phyloP scores from a whole-genome alignment of 2,113 vertebrate species.

The Hippocampus mohnikei region DNA sequence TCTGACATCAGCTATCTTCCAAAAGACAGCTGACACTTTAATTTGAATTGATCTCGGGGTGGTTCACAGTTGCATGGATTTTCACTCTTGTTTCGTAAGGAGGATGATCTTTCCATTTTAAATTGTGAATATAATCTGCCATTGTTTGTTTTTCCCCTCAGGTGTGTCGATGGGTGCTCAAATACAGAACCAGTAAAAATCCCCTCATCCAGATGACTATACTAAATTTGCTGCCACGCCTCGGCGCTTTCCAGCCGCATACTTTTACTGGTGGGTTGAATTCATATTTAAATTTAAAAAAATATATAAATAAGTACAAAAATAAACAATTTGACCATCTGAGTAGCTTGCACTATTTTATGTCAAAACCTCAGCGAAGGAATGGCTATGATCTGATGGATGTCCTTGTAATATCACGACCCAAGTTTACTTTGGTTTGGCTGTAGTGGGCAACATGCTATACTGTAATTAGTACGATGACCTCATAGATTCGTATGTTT shows the following conservation, averaged over 20 bases:
- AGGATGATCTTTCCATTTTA: constrained; percentile 28
- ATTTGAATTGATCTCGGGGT: too few species aligned
- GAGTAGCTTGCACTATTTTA: not conserved
- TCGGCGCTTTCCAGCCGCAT: constrained; percentile 92
- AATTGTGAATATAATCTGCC: not conserved
- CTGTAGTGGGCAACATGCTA: not conserved
- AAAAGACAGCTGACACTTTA: too few species aligned
- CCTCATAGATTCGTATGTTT: too few species aligned
- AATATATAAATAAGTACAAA: not conserved
- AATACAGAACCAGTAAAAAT: constrained; percentile 92
- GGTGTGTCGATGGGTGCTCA: constrained; percentile 97
- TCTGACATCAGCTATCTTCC: too few species aligned
- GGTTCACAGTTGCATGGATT: not conserved
- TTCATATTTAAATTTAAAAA: not conserved
- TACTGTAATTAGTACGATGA: too few species aligned
- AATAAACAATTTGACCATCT: not conserved
- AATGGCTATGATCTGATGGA: not conserved
- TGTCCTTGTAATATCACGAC: not conserved
- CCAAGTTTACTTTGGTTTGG: not conserved
- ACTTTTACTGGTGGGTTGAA: constrained; percentile 84
- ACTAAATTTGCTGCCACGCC: constrained; percentile 88
- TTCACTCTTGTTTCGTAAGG: not conserved
- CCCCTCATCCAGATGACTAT: constrained; percentile 97
- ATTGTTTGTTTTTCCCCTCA: constrained; percentile 56
- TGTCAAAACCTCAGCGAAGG: not conserved